Base-by-base conservation (phyloP, 2,797 vertebrate genomes). In the Galago senegalensis region DNA sequence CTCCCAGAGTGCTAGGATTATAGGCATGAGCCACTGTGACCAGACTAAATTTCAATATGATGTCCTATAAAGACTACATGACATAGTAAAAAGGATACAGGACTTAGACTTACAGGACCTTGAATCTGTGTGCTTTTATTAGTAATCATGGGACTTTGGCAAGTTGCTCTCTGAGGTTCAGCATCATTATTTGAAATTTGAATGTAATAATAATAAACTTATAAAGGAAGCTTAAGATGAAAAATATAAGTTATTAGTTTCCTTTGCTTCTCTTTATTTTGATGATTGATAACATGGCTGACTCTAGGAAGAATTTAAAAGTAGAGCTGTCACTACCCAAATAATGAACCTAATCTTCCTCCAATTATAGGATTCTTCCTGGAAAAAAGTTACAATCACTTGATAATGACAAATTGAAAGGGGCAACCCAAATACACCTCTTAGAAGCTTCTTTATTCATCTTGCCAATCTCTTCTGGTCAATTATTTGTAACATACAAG, bases 161-260 rank as follows among this genome's bases (percentile, higher is more conserved):
- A 61, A 69, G 29, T 18, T 49, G 60, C 2, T 75, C 7, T 80
- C 7, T n/a, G 61, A 61, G 6, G 3, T 18, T 84, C 18, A 70
- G 3, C 67, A 58, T 61, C 4, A 27, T 2, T 27, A 83, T 23
- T 87, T 92, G 46, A 69, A 77, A 37, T 25, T 80, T 69, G 2
- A 27, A 93, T 7, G 17, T 53, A 65, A 40, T 8, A 43, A 89
- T 53, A 82, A 53, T 8, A 70, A 79, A 79, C 7, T 49, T 65
- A 70, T 29, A 79, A 93, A 72, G 20, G 17, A 86, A 25, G 17
- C 4, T 58, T 53, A 37, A 96, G 79, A 40, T 20, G 7, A 67
- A 80, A 67, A 88, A 58, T 77, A 23, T 75, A 90, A 90, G 91
- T 82, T 69, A 83, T 4, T 67, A 10, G 23, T 61, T 93, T 88